Percentiles rank a stretch among this genome's conserved stretches.
Conservation (phyloP, 2,113 vertebrate genomes). For the Limanda limanda region DNA sequence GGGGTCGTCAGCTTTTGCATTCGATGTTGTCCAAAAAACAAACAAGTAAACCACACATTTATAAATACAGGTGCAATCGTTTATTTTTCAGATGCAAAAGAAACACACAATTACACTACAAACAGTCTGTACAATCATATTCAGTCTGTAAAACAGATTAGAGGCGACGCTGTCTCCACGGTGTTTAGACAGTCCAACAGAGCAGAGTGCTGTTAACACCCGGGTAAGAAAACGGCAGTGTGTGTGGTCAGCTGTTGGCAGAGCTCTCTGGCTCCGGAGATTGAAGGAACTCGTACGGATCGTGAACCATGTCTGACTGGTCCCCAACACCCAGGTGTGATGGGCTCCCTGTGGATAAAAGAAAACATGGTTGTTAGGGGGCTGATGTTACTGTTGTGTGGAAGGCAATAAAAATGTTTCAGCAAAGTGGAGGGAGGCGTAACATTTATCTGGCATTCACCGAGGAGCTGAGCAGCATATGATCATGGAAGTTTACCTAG, state of each 20-base stretch:
- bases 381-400: background rate
- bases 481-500: slow-evolving; percentile 79
- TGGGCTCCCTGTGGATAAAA: slow-evolving; percentile 87
- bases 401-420: background rate
- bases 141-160: slow-evolving; percentile 49
- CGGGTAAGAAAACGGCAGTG: slow-evolving; percentile 12
- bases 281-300: slow-evolving; percentile 96
- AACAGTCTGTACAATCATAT: slow-evolving; percentile 72
- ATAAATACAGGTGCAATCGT: slow-evolving; percentile 50
- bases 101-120: slow-evolving; percentile 46
- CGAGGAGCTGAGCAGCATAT: background rate
- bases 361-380: slow-evolving; percentile 12
- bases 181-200: slow-evolving; percentile 31
- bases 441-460: background rate
- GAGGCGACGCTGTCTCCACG: slow-evolving; percentile 13
- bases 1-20: background rate
- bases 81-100: slow-evolving; percentile 69
- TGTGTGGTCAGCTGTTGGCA: slow-evolving; percentile 78
- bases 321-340: slow-evolving; percentile 92
- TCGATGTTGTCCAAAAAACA: background rate
- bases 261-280: slow-evolving; percentile 89
- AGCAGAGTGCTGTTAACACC: slow-evolving; percentile 22
- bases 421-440: background rate
- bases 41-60: slow-evolving; percentile 22
- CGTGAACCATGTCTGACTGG: slow-evolving; percentile 91